phyloP scores from a whole-genome alignment of 2,797 vertebrate species.

The Poeciliopsis infans region DNA sequence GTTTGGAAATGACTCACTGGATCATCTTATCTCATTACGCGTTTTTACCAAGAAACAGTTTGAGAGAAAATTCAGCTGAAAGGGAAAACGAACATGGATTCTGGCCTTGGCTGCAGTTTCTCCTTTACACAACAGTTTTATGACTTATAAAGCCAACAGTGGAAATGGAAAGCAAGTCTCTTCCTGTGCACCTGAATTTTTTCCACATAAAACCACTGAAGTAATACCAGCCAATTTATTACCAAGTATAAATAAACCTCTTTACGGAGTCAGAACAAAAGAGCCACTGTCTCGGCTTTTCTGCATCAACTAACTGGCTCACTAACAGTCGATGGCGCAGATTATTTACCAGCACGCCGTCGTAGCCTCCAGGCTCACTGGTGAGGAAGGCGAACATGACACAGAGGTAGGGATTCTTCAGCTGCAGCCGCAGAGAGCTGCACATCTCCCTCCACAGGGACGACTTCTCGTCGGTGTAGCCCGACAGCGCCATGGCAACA shows the following conservation, averaged over 20 bases:
- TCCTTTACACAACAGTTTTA: constrained; percentile 28
- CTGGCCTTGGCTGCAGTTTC: constrained; percentile 24
- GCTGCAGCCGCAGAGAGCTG: constrained; percentile 90
- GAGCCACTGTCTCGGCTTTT: background rate
- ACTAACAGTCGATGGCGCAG: background rate
- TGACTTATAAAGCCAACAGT: constrained; percentile 8
- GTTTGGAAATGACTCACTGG: constrained; percentile 2
- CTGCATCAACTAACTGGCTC: constrained; percentile 2
- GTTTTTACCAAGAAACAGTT: constrained; percentile 19
- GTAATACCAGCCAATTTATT: constrained; percentile 10
- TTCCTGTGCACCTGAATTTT: constrained; percentile 33
- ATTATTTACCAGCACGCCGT: constrained; percentile 90
- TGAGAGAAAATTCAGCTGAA: constrained; percentile 25
- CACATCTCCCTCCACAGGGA: constrained; percentile 99
- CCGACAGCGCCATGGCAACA: constrained; percentile 97
- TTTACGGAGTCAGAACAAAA: constrained; percentile 23
- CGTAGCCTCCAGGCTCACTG: constrained; percentile 92
- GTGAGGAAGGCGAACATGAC: constrained; percentile 99
- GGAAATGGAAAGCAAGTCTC: constrained; percentile 36
- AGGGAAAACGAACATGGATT: constrained; percentile 33
- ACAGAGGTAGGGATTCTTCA: constrained; percentile 95
- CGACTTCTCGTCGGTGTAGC: constrained; percentile 95
- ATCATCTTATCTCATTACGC: constrained; percentile 10
- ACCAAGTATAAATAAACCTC: background rate
- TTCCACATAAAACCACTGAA: constrained; percentile 14